Evolutionary conservation across 2,113 vertebrate genomes (phyloP).

Genomic region (Entelurus aequoreus): DNA sequence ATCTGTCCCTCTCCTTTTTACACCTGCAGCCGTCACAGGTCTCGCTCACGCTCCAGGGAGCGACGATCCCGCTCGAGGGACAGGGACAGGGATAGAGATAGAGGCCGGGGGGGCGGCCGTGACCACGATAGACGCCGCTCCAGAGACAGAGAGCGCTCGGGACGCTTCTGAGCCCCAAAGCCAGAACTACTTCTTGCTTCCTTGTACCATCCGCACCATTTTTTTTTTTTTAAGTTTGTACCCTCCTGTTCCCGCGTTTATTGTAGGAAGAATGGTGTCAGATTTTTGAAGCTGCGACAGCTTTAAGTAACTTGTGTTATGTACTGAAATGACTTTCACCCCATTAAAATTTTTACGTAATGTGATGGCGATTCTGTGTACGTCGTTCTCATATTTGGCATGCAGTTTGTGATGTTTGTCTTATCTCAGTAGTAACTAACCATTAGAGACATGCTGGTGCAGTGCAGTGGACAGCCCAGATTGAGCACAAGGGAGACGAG

Average conservation of each 20-base stretch:
- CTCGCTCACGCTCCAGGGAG: conserved; percentile 87
- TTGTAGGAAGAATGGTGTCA: conserved; percentile 39
- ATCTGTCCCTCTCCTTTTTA: background rate
- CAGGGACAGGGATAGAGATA: conserved; percentile 52
- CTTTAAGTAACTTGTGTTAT: conserved; percentile 46
- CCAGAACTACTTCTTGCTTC: conserved; percentile 59
- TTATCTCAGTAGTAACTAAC: background rate
- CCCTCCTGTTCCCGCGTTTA: conserved; percentile 30
- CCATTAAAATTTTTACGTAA: conserved; percentile 68
- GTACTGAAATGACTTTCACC: conserved; percentile 53
- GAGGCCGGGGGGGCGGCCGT: conserved; percentile 52
- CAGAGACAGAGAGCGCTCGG: conserved; percentile 90
- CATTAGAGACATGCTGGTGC: background rate
- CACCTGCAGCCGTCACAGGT: conserved; percentile 75
- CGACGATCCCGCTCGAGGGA: conserved; percentile 89
- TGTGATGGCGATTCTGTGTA: background rate
- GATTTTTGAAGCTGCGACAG: conserved; percentile 47
- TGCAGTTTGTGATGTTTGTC: background rate
- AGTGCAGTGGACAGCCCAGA: no score
- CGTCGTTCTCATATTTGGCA: background rate
- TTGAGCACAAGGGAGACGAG: no score
- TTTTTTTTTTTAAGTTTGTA: conserved; percentile 41
- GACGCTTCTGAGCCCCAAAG: conserved; percentile 84
- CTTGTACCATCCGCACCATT: conserved; percentile 22
- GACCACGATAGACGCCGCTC: conserved; percentile 89